These are phyloP conservation scores for Anguilla obscura DNA, from an alignment of 2,797 vertebrate species.

Conservation along the genomic window DNA sequence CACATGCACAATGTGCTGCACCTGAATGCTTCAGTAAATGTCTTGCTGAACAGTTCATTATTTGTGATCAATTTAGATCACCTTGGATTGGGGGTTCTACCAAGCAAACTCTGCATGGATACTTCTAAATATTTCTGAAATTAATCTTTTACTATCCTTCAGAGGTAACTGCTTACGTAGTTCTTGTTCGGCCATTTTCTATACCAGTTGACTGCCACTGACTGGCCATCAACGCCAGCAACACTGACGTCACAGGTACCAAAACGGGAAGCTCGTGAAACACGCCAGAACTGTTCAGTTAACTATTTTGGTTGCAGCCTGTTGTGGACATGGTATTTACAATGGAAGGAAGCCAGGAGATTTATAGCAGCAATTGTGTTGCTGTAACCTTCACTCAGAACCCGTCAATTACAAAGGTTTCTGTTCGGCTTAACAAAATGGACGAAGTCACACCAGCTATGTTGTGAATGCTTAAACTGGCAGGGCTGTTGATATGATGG, in stretches of 20 bases:
- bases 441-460: neutral
- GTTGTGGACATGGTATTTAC: slow-evolving; percentile 64
- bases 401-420: neutral
- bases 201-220: slow-evolving; percentile 56
- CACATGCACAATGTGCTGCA: neutral
- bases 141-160: neutral
- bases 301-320: slow-evolving; percentile 69
- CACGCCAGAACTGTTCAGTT: slow-evolving; percentile 57
- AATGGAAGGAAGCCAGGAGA: slow-evolving; percentile 56
- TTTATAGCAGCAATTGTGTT: slow-evolving; percentile 67
- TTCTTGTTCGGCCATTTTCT: neutral
- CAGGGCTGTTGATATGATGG: neutral
- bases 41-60: neutral
- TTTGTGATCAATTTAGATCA: neutral
- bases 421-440: neutral
- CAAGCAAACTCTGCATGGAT: neutral
- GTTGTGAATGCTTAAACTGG: neutral
- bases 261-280: slow-evolving; percentile 47
- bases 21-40: neutral
- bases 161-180: neutral
- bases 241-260: slow-evolving; percentile 52
- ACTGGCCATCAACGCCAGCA: slow-evolving; percentile 42
- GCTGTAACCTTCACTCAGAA: slow-evolving; percentile 64
- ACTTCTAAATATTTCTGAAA: neutral
- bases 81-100: neutral